A percentile compares a stretch with the other conserved stretches of the same genome.
phyloP scores from a whole-genome alignment of 2,888 invertebrate species.

The Cosmia trapezina region DNA sequence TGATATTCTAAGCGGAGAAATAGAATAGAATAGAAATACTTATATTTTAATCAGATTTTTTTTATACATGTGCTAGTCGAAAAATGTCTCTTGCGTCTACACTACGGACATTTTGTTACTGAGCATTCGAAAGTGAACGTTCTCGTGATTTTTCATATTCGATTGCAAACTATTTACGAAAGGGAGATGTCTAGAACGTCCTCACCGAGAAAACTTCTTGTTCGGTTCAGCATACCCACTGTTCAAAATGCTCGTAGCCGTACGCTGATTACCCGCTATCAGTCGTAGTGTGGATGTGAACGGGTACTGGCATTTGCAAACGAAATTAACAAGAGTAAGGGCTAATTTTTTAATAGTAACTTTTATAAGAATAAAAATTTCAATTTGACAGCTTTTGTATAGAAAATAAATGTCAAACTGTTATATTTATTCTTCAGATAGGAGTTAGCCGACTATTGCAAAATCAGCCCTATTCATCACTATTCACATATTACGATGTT shows the following conservation, averaged over 20 bases:
- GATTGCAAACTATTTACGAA: neutral
- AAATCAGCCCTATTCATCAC: too few relatives aligned
- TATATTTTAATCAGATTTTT: neutral
- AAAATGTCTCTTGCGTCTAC: neutral
- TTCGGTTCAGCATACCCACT: neutral
- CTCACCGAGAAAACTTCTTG: too few relatives aligned
- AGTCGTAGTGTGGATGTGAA: neutral
- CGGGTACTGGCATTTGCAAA: neutral
- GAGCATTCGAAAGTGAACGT: neutral
- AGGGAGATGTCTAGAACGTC: neutral
- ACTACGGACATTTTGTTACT: neutral
- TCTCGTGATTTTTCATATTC: neutral
- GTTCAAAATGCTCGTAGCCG: neutral
- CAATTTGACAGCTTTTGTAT: too few relatives aligned
- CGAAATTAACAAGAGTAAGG: neutral
- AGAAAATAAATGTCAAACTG: too few relatives aligned
- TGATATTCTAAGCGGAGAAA: neutral
- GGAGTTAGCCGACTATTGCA: too few relatives aligned
- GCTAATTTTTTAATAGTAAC: too few relatives aligned
- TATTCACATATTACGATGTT: too few relatives aligned
- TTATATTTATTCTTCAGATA: too few relatives aligned
- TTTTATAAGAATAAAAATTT: too few relatives aligned
- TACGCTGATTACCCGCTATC: neutral
- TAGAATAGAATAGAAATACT: too few relatives aligned
- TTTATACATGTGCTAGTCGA: slow-evolving; percentile 7